Conservation (phyloP, 2,797 vertebrate genomes). For the Oryzias sinensis region DNA sequence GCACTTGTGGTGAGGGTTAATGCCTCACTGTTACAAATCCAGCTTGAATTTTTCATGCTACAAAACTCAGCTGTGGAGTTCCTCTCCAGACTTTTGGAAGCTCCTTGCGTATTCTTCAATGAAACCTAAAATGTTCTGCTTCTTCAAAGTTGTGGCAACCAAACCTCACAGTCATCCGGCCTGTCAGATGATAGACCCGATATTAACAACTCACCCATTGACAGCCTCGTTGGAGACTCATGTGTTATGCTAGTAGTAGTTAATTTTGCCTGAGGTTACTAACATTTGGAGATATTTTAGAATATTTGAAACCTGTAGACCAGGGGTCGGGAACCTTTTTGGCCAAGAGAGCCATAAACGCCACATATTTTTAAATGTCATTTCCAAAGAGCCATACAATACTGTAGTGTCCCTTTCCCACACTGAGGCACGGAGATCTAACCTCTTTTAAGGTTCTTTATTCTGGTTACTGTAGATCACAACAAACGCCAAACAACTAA, state of each 20-base stretch:
- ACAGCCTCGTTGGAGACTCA: neutral
- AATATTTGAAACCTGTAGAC: conserved; percentile 5
- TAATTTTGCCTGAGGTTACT: neutral
- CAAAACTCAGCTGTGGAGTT: neutral
- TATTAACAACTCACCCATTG: neutral
- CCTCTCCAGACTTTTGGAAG: neutral
- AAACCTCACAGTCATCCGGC: neutral
- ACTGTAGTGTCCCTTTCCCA: too few species aligned
- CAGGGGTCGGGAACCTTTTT: too few species aligned
- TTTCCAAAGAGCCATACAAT: too few species aligned
- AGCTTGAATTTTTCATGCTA: neutral
- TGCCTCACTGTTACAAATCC: too few species aligned
- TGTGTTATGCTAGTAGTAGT: neutral
- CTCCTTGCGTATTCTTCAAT: neutral
- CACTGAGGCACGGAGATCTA: too few species aligned
- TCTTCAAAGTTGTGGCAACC: neutral
- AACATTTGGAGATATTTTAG: conserved; percentile 8
- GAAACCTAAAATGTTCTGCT: neutral
- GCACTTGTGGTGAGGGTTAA: conserved; percentile 3
- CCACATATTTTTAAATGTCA: too few species aligned
- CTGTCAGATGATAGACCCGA: neutral
- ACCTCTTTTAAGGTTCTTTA: too few species aligned
- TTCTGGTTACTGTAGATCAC: too few species aligned
- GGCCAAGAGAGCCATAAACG: too few species aligned
- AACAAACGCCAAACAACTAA: too few species aligned